Evolutionary conservation across 2,888 invertebrate genomes (phyloP).

Genomic region (Oeneis ivallda): DNA sequence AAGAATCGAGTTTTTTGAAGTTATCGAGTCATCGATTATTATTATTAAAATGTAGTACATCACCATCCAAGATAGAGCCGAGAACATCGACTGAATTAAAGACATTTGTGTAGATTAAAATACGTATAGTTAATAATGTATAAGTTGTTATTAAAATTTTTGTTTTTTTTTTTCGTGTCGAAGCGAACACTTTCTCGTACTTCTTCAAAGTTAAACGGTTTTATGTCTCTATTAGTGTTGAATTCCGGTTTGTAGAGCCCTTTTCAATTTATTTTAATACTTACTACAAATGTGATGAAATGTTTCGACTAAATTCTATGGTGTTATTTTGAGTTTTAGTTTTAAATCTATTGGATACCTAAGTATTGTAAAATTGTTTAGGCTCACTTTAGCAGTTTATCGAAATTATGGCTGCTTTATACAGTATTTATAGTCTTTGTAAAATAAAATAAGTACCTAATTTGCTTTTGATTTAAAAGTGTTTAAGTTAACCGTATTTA

Average conservation of each 20-base stretch:
- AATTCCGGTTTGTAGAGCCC: slow-evolving; percentile 34
- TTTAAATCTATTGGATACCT: neutral
- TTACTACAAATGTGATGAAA: slow-evolving; percentile 24
- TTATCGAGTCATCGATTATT: slow-evolving; percentile 17
- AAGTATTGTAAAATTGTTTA: neutral
- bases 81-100: slow-evolving; percentile 54
- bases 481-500: too few species aligned
- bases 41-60: slow-evolving; percentile 38
- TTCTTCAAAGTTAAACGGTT: slow-evolving; percentile 34
- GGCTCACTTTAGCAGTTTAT: neutral
- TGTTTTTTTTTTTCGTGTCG: slow-evolving; percentile 49
- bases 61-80: slow-evolving; percentile 44
- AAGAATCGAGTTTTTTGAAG: neutral
- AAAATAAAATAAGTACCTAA: too few species aligned
- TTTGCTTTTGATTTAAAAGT: too few species aligned
- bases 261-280: slow-evolving; percentile 38
- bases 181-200: slow-evolving; percentile 35
- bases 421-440: too few species aligned
- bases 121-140: slow-evolving; percentile 63
- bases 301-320: neutral
- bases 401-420: too few species aligned
- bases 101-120: slow-evolving; percentile 73
- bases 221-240: slow-evolving; percentile 38
- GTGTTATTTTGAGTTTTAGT: neutral
- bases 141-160: slow-evolving; percentile 65